Evolutionary conservation across 2,797 vertebrate genomes (phyloP), one percentile per base, ranked within the genome.

Genomic region (Phalanger gymnotis): DNA sequence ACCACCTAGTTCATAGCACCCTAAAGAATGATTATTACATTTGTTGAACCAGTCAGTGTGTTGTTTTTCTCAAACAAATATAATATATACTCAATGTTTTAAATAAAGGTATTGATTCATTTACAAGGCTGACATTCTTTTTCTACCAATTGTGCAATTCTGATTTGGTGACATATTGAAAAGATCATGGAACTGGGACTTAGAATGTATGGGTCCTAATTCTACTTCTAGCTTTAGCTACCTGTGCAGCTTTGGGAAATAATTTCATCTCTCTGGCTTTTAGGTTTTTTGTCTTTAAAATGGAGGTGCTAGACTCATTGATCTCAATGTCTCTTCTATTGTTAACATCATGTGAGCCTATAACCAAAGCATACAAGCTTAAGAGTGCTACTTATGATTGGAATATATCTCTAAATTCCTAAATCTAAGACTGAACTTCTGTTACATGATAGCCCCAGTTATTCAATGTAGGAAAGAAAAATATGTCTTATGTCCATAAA

Each of bases 41-140:
- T 66, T 66, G 61, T 16, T 66, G 34, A n/a, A 54, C 53, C 53
- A n/a, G 11, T 66, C 73, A 31, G 47, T 55, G 96, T 94, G 93
- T 97, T 97, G 47, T 61, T 95, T 94, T 97, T 90, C 91, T 98
- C 90, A 92, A 97, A 97, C 90, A 92, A 96, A 97, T 94, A 94
- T 92, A 98, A 96, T 34, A 93, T 91, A 81, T 91, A 96, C 81
- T 93, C 91, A 96, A 58, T 93, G n/a, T 93, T 97, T 97, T 97
- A 91, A 66, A 97, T 96, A 92, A 81, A 92, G 93, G 94, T 91
- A 92, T 94, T 96, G 61, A 91, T 55, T 91, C 91, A 93, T 54
- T 94, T 97, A 98, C 95, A 97, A 97, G 95, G 54, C 58, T 96
- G 54, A 93, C 92, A 31, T 66, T 90, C 28, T 95, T 57, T 66